Base-by-base conservation (phyloP, 2,888 invertebrate species). In the Harpagoxenus sublaevis region DNA sequence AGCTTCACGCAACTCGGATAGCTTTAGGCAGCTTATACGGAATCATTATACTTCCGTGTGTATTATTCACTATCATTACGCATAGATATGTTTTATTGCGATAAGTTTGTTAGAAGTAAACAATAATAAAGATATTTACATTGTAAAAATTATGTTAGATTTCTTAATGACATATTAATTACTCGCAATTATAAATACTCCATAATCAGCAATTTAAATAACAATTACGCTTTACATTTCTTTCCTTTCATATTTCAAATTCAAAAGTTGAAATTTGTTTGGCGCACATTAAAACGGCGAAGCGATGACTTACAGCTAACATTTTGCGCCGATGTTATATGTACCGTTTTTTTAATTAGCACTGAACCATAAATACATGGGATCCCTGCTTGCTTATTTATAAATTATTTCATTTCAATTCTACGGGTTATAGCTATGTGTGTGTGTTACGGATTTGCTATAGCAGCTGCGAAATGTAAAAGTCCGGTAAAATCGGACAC, bases 321-420 rank as follows among this genome's bases (percentile, higher is more conserved):
- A 48, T 60, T 48, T 60, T 60, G 23, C 48, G 31, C 9, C 35
- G n/a, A 70, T 35, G 15, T 28, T 6, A 28, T 18, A 28, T 23
- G 60, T 28, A 66, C 3, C n/a, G 2, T 18, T 18, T 79, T 71
- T 60, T 60, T 73, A 81, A 81, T 73, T 73, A 73, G 51, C 48
- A 35, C 8, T 28, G 12, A n/a, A 39, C 8, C 51, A 23, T 35
- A 60, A 60, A 48, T 35, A 45, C 28, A 23, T 42, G 28, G 23
- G 39, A 62, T 23, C 5, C 3, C 28, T 60, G 42, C 9, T 57
- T 23, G 48, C 45, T 68, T 79, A 51, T 60, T 45, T n/a, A 12
- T 3, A 48, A 60, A 79, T 71, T 35, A 48, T 71, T 28, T 48
- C 35, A 51, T 66, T 78, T 8, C 23, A 39, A 77, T 77, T 68